Base-by-base conservation (phyloP, 2,888 invertebrate species). In the Stenchaetothrips biformis region DNA sequence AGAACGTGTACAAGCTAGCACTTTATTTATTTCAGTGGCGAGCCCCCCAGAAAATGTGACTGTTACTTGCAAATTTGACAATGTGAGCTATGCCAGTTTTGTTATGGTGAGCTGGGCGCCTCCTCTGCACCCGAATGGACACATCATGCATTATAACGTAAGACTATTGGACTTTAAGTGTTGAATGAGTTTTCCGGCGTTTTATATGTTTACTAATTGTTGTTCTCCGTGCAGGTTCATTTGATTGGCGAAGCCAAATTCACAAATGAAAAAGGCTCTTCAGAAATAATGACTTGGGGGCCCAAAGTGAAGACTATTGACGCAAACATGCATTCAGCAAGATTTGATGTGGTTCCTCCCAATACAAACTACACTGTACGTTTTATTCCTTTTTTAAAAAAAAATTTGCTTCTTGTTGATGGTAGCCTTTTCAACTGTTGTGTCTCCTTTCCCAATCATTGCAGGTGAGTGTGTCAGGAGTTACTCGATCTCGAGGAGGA, bases 331-430 rank as follows among this genome's bases (percentile, higher is more conserved):
- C 87, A 88, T 78, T 89, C 86, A 81, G 88, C 89, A 25, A 88
- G 89, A 80, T 93, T 93, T 84, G 92, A 92, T 83, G 91, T 92
- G 78, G 90, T 95, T 53, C 92, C 92, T 80, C 91, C 95, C 6
- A 95, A 96, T 86, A 96, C 95, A 0, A 92, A 94, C 86, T 95
- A 95, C 86, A 93, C 93, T 18, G 92, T 95, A 74, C 8, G 67
- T 25, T 9, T 80, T 79, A 79, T 74, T 53, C 16, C 67, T 47
- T 59, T 78, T 80, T 78, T 81, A 77, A 2, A 47, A 48, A 9
- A 18, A 48, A 79, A 27, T 77, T 37, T 37, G 1, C 37, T 37
- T 37, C n/a, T 37, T 37, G 2, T 37, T 37, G 37, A 37, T 37
- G 37, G 37, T 37, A 37, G 37, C 4, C 4, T 37, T 37, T 48